A percentile compares a stretch with the other conserved stretches of the same genome.
These are phyloP conservation scores for Achatina immaculata DNA, from an alignment of 1,140 invertebrate species.

Conservation along the genomic window DNA sequence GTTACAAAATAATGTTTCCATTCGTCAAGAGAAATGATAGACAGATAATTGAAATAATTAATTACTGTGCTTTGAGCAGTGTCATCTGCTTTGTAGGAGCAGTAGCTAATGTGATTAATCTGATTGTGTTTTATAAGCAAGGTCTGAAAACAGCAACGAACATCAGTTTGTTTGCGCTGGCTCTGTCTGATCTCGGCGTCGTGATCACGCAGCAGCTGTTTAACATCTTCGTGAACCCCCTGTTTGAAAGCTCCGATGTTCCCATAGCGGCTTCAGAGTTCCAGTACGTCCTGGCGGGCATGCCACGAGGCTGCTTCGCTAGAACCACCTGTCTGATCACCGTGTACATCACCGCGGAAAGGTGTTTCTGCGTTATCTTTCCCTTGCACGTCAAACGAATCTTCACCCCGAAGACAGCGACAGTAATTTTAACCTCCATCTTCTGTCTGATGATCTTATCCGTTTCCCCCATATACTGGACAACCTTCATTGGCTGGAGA, in stretches of 20 bases:
- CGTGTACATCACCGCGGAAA: conserved; percentile 7
- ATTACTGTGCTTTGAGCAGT: too few relatives aligned
- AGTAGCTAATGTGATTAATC: neutral
- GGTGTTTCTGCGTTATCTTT: conserved; percentile 4
- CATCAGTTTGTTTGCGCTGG: neutral
- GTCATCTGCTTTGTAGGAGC: neutral
- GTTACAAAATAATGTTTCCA: too few relatives aligned
- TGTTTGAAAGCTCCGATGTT: neutral
- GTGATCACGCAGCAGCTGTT: neutral
- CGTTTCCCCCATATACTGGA: neutral
- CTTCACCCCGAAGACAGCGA: neutral
- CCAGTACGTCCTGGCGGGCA: neutral
- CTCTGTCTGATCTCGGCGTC: conserved; percentile 4
- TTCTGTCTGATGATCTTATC: neutral
- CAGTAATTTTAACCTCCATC: neutral
- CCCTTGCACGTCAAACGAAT: conserved; percentile 5
- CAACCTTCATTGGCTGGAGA: neutral
- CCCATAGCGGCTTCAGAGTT: neutral
- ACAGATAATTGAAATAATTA: too few relatives aligned
- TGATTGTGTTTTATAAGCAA: neutral
- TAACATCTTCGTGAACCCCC: neutral
- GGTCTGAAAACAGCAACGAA: neutral
- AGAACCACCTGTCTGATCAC: conserved; percentile 8
- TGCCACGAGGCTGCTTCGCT: neutral
- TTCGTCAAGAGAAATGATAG: too few relatives aligned